Conservation (phyloP, 1,140 invertebrate genomes). For the Berghia stephanieae region DNA sequence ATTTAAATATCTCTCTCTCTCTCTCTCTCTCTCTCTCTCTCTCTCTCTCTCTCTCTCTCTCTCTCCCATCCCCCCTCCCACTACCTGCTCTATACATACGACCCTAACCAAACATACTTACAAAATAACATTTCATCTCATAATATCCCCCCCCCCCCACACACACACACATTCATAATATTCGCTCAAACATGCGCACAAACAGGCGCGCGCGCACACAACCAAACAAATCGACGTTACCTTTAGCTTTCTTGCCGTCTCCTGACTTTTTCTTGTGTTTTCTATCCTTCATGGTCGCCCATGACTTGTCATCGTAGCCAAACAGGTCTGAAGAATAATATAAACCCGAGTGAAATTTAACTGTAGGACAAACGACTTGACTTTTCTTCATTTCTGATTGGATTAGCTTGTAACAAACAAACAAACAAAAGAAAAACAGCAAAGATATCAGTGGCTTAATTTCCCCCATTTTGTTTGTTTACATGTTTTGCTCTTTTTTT, state of each 20-base stretch:
- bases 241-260: not conserved
- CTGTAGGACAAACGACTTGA: no score
- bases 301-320: slow-evolving; percentile 26
- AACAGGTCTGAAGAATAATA: slow-evolving; percentile 28
- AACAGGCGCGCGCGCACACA: not conserved
- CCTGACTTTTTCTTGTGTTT: slow-evolving; percentile 25
- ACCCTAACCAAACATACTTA: not conserved
- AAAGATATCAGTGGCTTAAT: no score
- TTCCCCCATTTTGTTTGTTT: no score
- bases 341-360: no score
- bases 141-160: no score
- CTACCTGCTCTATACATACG: no score
- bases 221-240: slow-evolving; percentile 18
- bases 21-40: not conserved
- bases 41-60: not conserved
- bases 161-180: not conserved
- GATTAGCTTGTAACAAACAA: no score
- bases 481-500: no score
- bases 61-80: slow-evolving; percentile 12
- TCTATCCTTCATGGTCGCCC: slow-evolving; percentile 26
- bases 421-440: no score
- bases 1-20: not conserved
- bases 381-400: no score
- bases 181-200: not conserved
- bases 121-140: not conserved